These are phyloP conservation scores for Ctenopoma kingsleyae DNA, from an alignment of 2,797 vertebrate species.

Conservation along the genomic window DNA sequence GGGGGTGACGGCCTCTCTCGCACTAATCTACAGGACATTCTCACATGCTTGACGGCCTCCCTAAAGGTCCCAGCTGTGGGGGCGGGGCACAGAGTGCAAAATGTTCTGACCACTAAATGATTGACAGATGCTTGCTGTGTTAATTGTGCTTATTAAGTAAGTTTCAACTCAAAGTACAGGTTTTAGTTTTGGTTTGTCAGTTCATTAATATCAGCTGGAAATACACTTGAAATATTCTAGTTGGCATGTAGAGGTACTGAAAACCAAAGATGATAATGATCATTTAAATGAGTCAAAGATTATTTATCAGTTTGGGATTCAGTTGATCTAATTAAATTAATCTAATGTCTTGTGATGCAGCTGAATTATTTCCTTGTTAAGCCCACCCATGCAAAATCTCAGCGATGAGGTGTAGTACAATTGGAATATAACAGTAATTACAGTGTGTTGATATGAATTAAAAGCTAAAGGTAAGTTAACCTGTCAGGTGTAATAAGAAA, in stretches of 20 bases:
- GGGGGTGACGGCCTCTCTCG: slow-evolving; percentile 59
- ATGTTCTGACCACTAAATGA: slow-evolving; percentile 55
- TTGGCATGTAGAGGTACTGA: neutral
- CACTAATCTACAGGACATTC: slow-evolving; percentile 79
- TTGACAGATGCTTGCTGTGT: slow-evolving; percentile 54
- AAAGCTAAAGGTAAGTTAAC: neutral
- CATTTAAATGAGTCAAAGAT: no score
- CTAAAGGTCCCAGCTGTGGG: slow-evolving; percentile 59
- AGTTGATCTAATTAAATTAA: slow-evolving; percentile 21
- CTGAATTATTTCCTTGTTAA: slow-evolving; percentile 16
- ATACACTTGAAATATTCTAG: slow-evolving; percentile 1
- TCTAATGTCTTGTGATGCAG: neutral
- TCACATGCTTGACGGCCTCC: slow-evolving; percentile 73
- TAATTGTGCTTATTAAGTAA: slow-evolving; percentile 56
- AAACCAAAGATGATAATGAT: neutral
- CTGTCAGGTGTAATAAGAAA: neutral
- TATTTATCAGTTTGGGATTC: slow-evolving; percentile 4
- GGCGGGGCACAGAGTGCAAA: slow-evolving; percentile 58
- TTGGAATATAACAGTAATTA: neutral
- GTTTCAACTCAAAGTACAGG: neutral
- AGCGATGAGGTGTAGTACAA: slow-evolving; percentile 9
- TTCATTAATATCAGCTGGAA: neutral
- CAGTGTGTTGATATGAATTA: neutral
- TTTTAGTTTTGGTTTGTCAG: slow-evolving; percentile 1
- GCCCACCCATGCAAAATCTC: slow-evolving; percentile 23